Conservation (phyloP, 1,140 invertebrate species). For the Manduca sexta region DNA sequence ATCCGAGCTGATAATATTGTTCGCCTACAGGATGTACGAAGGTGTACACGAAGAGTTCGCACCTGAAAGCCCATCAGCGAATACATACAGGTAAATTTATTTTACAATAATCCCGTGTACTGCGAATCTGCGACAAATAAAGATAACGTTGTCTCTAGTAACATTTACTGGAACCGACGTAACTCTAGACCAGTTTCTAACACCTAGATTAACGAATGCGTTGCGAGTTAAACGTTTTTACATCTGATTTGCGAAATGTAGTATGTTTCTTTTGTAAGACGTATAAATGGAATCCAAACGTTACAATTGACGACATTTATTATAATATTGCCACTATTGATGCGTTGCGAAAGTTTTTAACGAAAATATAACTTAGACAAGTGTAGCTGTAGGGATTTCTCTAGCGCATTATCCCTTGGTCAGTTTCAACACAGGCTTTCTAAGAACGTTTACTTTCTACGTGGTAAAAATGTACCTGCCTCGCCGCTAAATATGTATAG, state of each 20-base stretch:
- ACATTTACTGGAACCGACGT: background rate
- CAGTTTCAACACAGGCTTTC: slow-evolving; percentile 11
- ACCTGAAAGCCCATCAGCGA: slow-evolving; percentile 97
- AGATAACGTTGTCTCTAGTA: too few relatives aligned
- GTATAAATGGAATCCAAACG: too few relatives aligned
- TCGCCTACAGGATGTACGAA: slow-evolving; percentile 90
- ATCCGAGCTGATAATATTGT: too few relatives aligned
- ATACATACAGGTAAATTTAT: slow-evolving; percentile 94
- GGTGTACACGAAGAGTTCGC: slow-evolving; percentile 99
- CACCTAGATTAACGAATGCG: too few relatives aligned
- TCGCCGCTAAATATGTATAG: too few relatives aligned
- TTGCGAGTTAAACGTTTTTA: too few relatives aligned
- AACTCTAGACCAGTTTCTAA: too few relatives aligned
- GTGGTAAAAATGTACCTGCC: too few relatives aligned
- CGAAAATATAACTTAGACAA: slow-evolving; percentile 7
- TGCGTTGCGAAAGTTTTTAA: slow-evolving; percentile 9
- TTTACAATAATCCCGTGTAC: background rate
- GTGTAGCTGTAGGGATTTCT: slow-evolving; percentile 10
- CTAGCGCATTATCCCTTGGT: slow-evolving; percentile 12
- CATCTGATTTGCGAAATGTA: too few relatives aligned
- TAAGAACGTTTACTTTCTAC: slow-evolving; percentile 9
- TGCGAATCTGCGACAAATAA: too few relatives aligned
- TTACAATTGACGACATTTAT: background rate
- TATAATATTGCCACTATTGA: background rate
- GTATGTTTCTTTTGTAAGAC: too few relatives aligned